phyloP scores from a whole-genome alignment of 2,888 invertebrate species.

The Omphaloscelis lunosa region DNA sequence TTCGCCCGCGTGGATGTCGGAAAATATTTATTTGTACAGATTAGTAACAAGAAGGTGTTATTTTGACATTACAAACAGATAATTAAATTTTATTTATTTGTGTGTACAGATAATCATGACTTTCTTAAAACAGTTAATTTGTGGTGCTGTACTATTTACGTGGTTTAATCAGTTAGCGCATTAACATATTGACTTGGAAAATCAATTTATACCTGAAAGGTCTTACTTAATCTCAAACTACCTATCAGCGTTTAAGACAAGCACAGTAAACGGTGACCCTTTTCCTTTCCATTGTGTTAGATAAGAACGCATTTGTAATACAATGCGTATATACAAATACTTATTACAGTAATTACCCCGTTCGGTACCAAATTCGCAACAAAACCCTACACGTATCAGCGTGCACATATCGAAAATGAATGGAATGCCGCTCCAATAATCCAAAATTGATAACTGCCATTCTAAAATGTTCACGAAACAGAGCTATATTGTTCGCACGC shows the following conservation, averaged over 20 bases:
- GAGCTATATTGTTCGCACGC: conserved; percentile 35
- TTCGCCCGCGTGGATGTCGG: no score
- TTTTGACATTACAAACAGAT: no score
- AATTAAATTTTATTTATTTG: no score
- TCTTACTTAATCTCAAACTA: conserved; percentile 4
- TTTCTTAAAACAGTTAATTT: background rate
- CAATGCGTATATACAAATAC: no score
- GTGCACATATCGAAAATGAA: conserved; percentile 40
- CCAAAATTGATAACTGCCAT: conserved; percentile 52
- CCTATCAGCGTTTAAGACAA: conserved; percentile 15
- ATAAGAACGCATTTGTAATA: background rate
- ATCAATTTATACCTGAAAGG: background rate
- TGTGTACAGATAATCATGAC: no score
- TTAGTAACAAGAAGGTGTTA: no score
- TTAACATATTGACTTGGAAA: background rate
- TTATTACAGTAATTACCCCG: conserved; percentile 2
- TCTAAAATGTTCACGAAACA: conserved; percentile 57
- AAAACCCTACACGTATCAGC: conserved; percentile 11
- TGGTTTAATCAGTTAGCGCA: background rate
- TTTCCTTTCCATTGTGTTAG: background rate
- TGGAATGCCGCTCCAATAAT: conserved; percentile 51
- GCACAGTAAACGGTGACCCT: background rate
- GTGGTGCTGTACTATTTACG: background rate
- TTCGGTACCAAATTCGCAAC: conserved; percentile 28
- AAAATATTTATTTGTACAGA: no score